A percentile compares a stretch with the other conserved stretches of the same genome.
Evolutionary conservation across 2,888 invertebrate species (phyloP).

Genomic region (Dryobota labecula): DNA sequence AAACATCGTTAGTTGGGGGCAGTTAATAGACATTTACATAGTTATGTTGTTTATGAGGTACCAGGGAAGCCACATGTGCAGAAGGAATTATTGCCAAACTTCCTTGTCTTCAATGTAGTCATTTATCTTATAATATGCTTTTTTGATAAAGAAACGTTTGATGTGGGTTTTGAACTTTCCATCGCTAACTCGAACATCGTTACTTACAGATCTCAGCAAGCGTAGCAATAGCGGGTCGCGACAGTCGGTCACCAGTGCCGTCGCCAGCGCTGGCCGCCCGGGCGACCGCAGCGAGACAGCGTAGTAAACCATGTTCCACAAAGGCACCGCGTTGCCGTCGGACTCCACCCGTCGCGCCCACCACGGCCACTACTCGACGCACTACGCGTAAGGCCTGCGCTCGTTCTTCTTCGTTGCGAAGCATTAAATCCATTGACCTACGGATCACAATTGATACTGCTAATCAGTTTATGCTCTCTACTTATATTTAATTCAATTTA

Average conservation of each 20-base stretch:
- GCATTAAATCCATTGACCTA: constrained; percentile 96
- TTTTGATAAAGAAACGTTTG: too few species aligned
- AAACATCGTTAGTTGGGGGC: too few species aligned
- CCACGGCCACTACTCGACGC: constrained; percentile 87
- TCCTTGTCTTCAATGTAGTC: too few species aligned
- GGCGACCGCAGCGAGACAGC: constrained; percentile 95
- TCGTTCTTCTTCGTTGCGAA: constrained; percentile 97
- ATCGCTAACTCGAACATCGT: too few species aligned
- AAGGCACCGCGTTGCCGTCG: constrained; percentile 92
- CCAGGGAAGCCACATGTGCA: too few species aligned
- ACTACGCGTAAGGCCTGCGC: constrained; percentile 97
- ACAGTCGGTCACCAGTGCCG: constrained; percentile 93
- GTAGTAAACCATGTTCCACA: constrained; percentile 94
- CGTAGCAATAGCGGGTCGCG: constrained; percentile 96
- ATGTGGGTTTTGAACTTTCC: too few species aligned
- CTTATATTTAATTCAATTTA: too few species aligned
- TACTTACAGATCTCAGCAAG: constrained; percentile 95
- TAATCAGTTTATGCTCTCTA: constrained; percentile 1
- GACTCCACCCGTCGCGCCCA: constrained; percentile 91
- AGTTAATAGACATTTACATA: too few species aligned
- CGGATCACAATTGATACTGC: neutral
- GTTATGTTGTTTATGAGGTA: too few species aligned
- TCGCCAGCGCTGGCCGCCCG: constrained; percentile 94
- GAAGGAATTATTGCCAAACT: too few species aligned
- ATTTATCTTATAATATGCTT: too few species aligned